Percentiles rank a stretch among this genome's conserved stretches.
Conservation (phyloP, 2,797 vertebrate species). For the Hippoglossus hippoglossus region DNA sequence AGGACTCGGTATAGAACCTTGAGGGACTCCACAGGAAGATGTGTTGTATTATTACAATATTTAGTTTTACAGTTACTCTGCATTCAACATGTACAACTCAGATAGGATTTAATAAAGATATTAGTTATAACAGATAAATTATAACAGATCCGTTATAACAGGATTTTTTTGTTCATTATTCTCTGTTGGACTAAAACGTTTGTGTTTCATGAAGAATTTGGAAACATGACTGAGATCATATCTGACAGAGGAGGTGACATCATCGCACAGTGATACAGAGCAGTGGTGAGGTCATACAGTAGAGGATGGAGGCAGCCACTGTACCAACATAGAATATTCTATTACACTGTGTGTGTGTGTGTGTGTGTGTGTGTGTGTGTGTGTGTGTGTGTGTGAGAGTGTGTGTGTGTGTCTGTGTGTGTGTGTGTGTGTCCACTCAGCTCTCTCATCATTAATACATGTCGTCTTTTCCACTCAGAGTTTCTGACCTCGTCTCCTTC, state of each 20-base stretch:
- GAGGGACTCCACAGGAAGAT: no score
- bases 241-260: constrained; percentile 43
- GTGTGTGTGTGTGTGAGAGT: constrained; percentile 29
- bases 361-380: constrained; percentile 19
- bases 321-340: constrained; percentile 58
- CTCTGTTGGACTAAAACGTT: neutral
- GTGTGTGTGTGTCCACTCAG: constrained; percentile 26
- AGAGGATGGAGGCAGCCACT: constrained; percentile 38
- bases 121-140: no score
- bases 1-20: no score
- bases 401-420: constrained; percentile 30
- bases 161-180: neutral
- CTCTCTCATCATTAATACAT: constrained; percentile 62
- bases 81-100: no score
- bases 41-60: no score
- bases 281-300: constrained; percentile 53
- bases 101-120: no score
- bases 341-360: constrained; percentile 29
- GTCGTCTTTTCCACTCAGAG: constrained; percentile 41
- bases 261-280: constrained; percentile 19
- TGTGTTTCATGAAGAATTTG: neutral
- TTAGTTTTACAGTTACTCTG: no score
- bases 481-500: constrained; percentile 22
- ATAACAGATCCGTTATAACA: no score
- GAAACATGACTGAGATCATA: neutral